Base-by-base conservation (phyloP, 2,888 invertebrate species). In the Vesta saturnalis region DNA sequence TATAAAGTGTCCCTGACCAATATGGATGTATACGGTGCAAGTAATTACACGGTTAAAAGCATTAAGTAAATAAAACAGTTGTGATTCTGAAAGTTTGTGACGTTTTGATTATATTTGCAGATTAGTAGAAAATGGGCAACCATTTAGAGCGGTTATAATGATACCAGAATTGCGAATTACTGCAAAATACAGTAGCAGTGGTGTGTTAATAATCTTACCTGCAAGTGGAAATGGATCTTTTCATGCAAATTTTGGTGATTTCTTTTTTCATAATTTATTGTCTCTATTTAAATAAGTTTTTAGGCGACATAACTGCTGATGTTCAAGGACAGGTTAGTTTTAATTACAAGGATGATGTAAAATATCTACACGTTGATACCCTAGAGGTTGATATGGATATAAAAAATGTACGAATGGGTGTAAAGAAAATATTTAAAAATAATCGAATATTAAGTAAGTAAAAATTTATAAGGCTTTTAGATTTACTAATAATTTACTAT, bases 201-300 rank as follows among this genome's bases (percentile, higher is more conserved):
- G 92, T 0, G 88, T 91, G 1, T 81, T 92, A 49, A 86, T 92
- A 69, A 91, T 92, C 69, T 85, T 92, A 54, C 92, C 91, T 6
- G 91, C 91, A 0, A 90, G 89, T 72, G 91, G 91, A 64, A 90
- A 89, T 71, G 91, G 91, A 22, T 90, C 90, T 6, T 91, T 91
- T 77, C 87, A 89, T 77, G 90, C 90, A 47, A 83, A 85, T 58
- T 88, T 92, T 76, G 87, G 89, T 87, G 82, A 78, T 18, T 2
- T 49, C 15, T 14, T 14, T 30, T 30, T 10, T 5, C 30, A 46
- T 30, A 12, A 10, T 10, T 46, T n/a, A 10, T 6, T 19, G 52
- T 55, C 19, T 16, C 49, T 22, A 10, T 18, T 6, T 35, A 16
- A 19, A 21, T 6, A 46, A 43, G 4, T 64, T 81, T 82, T 35